Conservation (phyloP, 2,113 vertebrate genomes). For the Centropus bengalensis region DNA sequence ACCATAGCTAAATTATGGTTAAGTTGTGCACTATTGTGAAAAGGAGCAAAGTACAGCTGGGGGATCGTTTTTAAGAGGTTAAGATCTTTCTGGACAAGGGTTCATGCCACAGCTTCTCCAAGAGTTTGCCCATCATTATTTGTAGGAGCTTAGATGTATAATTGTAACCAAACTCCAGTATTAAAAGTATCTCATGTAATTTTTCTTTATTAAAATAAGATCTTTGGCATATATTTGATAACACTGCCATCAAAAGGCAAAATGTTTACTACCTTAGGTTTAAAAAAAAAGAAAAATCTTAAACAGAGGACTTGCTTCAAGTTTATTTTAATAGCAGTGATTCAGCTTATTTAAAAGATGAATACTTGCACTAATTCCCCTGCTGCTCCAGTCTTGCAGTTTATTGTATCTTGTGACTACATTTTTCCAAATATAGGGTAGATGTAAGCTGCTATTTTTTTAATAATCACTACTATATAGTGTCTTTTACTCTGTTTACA, state of each 20-base stretch:
- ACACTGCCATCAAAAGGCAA: constrained; percentile 78
- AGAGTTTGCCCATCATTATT: constrained; percentile 72
- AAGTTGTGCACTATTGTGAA: constrained; percentile 83
- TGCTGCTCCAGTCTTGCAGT: constrained; percentile 75
- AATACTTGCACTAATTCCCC: constrained; percentile 77
- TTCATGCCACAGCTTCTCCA: constrained; percentile 78
- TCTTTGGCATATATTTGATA: constrained; percentile 75
- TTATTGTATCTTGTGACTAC: constrained; percentile 76
- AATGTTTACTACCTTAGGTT: constrained; percentile 80
- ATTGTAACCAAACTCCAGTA: constrained; percentile 81
- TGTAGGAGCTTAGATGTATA: constrained; percentile 77
- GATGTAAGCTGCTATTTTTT: constrained; percentile 81
- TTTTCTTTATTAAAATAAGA: constrained; percentile 78
- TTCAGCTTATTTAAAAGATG: constrained; percentile 71
- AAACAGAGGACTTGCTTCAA: constrained; percentile 85
- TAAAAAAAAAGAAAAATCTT: constrained; percentile 30
- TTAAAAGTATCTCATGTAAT: constrained; percentile 79
- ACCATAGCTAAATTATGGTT: constrained; percentile 82
- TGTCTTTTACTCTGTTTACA: constrained; percentile 80
- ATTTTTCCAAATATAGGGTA: constrained; percentile 72
- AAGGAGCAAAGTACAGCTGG: constrained; percentile 76
- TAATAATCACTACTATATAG: constrained; percentile 79
- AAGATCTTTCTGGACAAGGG: constrained; percentile 78
- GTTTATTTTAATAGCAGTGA: constrained; percentile 78
- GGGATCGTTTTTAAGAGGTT: constrained; percentile 68